A percentile compares a stretch with the other conserved stretches of the same genome.
These are phyloP conservation scores for Turnix velox DNA, from an alignment of 2,113 vertebrate genomes.

Conservation along the genomic window DNA sequence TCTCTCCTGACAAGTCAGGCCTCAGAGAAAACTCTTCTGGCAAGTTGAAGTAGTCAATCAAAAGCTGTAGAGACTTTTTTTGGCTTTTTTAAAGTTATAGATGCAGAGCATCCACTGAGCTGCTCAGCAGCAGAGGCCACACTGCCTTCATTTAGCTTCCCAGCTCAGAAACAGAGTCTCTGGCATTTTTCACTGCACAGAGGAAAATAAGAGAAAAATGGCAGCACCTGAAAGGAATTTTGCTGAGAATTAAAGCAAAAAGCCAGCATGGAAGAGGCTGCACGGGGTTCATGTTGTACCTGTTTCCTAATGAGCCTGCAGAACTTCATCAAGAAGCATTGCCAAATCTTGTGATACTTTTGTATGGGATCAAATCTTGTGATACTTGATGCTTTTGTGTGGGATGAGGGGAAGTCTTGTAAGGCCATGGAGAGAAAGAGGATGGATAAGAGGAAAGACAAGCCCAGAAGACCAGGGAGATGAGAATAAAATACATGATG, in stretches of 20 bases:
- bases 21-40: not conserved
- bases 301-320: not conserved
- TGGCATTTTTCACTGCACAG: not conserved
- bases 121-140: not conserved
- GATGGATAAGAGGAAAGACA: not conserved
- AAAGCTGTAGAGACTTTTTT: not conserved
- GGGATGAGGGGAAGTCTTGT: rapidly evolving
- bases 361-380: not conserved
- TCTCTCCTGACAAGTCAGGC: rapidly evolving
- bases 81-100: not conserved
- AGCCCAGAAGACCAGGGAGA: not conserved
- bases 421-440: not conserved
- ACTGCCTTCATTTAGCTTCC: not conserved
- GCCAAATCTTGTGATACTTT: not conserved
- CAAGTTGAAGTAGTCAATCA: not conserved
- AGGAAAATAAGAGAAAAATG: not conserved
- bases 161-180: not conserved
- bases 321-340: not conserved
- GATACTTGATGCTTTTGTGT: not conserved
- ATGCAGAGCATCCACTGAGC: rapidly evolving
- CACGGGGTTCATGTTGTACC: rapidly evolving
- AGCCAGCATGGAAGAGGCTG: not conserved
- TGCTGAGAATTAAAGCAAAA: not conserved
- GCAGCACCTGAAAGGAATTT: not conserved
- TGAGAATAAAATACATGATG: not conserved